Conservation (phyloP, 37 sponge, comb jelly and placozoan species). For the Amphimedon queenslandica region DNA sequence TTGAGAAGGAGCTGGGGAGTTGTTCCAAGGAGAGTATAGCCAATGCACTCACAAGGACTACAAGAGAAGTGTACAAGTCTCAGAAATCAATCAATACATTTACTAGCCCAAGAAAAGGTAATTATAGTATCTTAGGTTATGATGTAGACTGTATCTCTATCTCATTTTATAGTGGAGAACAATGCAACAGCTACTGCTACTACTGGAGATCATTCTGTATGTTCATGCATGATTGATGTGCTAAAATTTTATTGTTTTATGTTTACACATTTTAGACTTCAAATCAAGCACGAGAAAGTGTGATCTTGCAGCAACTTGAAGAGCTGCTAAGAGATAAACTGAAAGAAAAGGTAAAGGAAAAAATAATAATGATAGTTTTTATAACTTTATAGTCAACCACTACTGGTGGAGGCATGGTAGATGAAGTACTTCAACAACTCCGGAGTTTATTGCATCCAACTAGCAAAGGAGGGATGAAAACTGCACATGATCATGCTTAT, state of each 20-base stretch:
- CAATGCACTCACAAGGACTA: conserved; percentile 13
- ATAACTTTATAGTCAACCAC: too few relatives aligned
- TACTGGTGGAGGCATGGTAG: not conserved
- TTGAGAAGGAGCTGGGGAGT: too few relatives aligned
- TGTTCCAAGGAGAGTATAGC: conserved; percentile 1
- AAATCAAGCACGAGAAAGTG: too few relatives aligned
- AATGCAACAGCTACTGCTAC: too few relatives aligned
- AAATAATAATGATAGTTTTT: not conserved
- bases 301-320: not conserved
- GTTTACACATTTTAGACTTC: too few relatives aligned
- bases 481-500: too few relatives aligned
- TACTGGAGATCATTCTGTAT: too few relatives aligned
- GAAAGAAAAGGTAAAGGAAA: not conserved
- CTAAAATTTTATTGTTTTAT: too few relatives aligned
- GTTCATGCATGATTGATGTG: not conserved
- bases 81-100: conserved; percentile 23
- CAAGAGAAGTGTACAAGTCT: conserved; percentile 36
- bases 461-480: not conserved
- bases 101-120: not conserved
- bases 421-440: not conserved
- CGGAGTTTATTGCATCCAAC: not conserved
- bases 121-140: not conserved
- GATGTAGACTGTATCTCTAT: not conserved
- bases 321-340: not conserved
- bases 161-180: not conserved